Evolutionary conservation across 2,888 invertebrate genomes (phyloP), one percentile per base, ranked within the genome.

Genomic region (Dasypogon diadema): DNA sequence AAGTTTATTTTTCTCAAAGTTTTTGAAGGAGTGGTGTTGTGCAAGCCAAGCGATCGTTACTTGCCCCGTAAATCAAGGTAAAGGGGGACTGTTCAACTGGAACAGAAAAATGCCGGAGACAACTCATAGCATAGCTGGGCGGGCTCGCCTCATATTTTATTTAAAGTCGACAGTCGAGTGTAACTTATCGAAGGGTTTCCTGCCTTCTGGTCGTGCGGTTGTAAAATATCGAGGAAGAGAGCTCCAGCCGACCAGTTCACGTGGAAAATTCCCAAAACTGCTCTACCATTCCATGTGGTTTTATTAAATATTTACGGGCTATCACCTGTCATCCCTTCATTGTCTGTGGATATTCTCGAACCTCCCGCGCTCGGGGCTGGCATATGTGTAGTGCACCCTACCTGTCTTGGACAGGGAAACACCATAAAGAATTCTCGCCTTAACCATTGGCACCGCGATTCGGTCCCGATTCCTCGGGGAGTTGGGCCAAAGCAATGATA

Each of bases 291-390:
- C 12, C 6, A 18, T 5, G 16, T 22, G 54, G 21, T 54, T 21
- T 34, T 68, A 68, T 68, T 68, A 68, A 68, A 68, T 42, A 68
- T 68, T 68, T 68, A 68, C 48, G 48, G 24, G 24, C n/a, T 26
- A 46, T 68, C 65, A 68, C 65, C 65, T 68, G 65, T 68, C 65
- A 68, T 68, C 65, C 48, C 48, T 46, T 68, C 65, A 68, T 68
- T 68, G 65, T 68, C 21, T 24, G 24, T 48, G 65, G 65, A 48
- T 24, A 24, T 24, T 68, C 48, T 48, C 48, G 48, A 48, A 1
- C 10, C n/a, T 8, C 24, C 65, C 24, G n/a, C 26, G 18, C n/a
- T 24, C 16, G 14, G 2, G 14, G 5, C 46, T 16, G 6, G 16
- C 48, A 24, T 34, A 48, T 48, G 24, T 46, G 18, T 26, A 22